A percentile compares a stretch with the other conserved stretches of the same genome.
Conservation (phyloP, 2,888 invertebrate species). For the Amphimallon solstitiale region DNA sequence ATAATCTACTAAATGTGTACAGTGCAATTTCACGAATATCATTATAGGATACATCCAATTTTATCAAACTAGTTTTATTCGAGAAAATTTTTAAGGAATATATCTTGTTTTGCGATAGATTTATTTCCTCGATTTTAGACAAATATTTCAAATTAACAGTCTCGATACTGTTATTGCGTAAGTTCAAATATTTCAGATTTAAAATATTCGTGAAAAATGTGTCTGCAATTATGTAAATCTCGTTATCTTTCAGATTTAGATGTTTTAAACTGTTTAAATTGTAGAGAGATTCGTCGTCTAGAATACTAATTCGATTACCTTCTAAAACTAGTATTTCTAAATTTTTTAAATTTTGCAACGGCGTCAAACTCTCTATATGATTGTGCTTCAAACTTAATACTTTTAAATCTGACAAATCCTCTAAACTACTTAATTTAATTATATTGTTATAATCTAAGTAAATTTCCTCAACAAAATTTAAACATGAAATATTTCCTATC, state of each 20-base stretch:
- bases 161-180: constrained; percentile 39
- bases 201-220: constrained; percentile 24
- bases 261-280: constrained; percentile 35
- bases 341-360: constrained; percentile 6
- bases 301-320: constrained; percentile 36
- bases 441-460: constrained; percentile 39
- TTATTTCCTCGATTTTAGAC: constrained; percentile 34
- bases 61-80: constrained; percentile 46
- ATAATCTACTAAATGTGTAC: constrained; percentile 13
- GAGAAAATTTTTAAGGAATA: constrained; percentile 38
- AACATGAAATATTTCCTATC: constrained; percentile 26
- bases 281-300: constrained; percentile 27
- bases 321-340: constrained; percentile 40
- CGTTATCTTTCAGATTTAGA: constrained; percentile 40
- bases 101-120: constrained; percentile 37
- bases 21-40: constrained; percentile 18
- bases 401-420: constrained; percentile 8
- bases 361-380: constrained; percentile 36
- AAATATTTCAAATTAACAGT: constrained; percentile 33
- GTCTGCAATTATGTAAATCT: constrained; percentile 21
- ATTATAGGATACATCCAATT: constrained; percentile 53
- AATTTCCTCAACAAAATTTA: constrained; percentile 34
- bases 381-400: constrained; percentile 41
- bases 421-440: background rate
- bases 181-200: constrained; percentile 25